Evolutionary conservation across 2,888 invertebrate species (phyloP), one percentile per base, ranked within the genome.

Genomic region (Elegia similella): DNA sequence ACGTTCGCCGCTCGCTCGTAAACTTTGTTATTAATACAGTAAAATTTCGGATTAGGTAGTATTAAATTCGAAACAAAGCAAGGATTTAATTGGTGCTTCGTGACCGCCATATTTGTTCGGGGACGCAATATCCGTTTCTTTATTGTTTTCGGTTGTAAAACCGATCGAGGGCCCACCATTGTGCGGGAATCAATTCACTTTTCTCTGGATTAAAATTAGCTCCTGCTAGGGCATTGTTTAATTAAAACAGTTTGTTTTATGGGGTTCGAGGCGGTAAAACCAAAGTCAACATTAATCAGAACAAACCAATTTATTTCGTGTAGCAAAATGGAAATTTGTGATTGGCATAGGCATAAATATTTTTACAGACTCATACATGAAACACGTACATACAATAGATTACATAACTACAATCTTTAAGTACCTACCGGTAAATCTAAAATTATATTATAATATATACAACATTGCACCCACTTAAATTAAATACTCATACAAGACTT

Each of bases 1-100:
- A 66, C 69, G 73, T 69, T 50, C 62, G 15, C 12, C 52, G 59
- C 13, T 42, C 58, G 67, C 73, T 86, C 87, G 79, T 89, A 90
- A 89, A 89, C 79, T 76, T 84, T 84, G 84, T 86, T 86, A 86
- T 86, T 87, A 86, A 87, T 88, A 84, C 88, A 88, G 85, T 88
- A 82, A 88, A 89, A 87, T 88, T 88, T 89, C 82, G 78, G 87
- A 87, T 88, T 88, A 86, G 84, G 81, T 86, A 78, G 82, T 84
- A 85, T 88, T 86, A 84, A 86, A 88, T 86, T 86, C 78, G 86
- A 85, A 88, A 89, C 87, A 88, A 88, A 84, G 86, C 86, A 78
- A 81, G 79, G 83, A 83, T 88, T 89, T 88, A 86, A 88, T 89
- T 88, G 86, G 85, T 78, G 76, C 79, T 83, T 77, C 85, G 84